Conservation (phyloP, 2,888 invertebrate genomes). For the Graphium colonna region DNA sequence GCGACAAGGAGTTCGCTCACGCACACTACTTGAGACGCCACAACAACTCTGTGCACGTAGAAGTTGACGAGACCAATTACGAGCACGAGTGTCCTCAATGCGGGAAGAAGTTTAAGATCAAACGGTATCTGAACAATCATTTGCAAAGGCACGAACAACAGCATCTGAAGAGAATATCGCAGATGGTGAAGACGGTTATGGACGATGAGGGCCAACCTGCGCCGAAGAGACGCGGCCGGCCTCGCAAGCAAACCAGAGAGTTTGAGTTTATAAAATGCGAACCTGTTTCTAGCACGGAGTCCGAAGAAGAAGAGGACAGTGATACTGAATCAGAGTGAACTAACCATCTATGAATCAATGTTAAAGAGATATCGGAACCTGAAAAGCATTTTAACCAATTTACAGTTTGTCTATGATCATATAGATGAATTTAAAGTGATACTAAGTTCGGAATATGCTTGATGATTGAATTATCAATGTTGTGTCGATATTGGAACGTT, state of each 20-base stretch:
- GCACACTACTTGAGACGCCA: slow-evolving; percentile 64
- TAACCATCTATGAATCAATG: background rate
- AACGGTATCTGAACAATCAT: slow-evolving; percentile 64
- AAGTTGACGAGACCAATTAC: slow-evolving; percentile 59
- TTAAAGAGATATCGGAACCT: background rate
- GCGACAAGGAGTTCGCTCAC: slow-evolving; percentile 68
- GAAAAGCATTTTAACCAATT: too few relatives aligned
- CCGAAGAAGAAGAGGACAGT: slow-evolving; percentile 37
- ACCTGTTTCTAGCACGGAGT: slow-evolving; percentile 59
- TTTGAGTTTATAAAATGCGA: slow-evolving; percentile 74
- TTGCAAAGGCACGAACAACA: slow-evolving; percentile 69
- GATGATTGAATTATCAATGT: too few relatives aligned
- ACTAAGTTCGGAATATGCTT: too few relatives aligned
- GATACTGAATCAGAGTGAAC: slow-evolving; percentile 43
- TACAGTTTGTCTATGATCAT: too few relatives aligned
- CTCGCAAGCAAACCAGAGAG: slow-evolving; percentile 47
- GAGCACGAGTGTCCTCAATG: slow-evolving; percentile 65
- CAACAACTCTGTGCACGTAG: slow-evolving; percentile 62
- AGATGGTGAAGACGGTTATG: slow-evolving; percentile 71
- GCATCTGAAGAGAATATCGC: slow-evolving; percentile 64
- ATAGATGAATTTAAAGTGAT: too few relatives aligned
- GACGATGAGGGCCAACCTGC: slow-evolving; percentile 45
- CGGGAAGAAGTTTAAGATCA: slow-evolving; percentile 69
- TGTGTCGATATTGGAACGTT: too few relatives aligned
- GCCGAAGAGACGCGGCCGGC: slow-evolving; percentile 42